These are phyloP conservation scores for Brienomyrus longianalis DNA, from an alignment of 2,113 vertebrate species.

Conservation along the genomic window DNA sequence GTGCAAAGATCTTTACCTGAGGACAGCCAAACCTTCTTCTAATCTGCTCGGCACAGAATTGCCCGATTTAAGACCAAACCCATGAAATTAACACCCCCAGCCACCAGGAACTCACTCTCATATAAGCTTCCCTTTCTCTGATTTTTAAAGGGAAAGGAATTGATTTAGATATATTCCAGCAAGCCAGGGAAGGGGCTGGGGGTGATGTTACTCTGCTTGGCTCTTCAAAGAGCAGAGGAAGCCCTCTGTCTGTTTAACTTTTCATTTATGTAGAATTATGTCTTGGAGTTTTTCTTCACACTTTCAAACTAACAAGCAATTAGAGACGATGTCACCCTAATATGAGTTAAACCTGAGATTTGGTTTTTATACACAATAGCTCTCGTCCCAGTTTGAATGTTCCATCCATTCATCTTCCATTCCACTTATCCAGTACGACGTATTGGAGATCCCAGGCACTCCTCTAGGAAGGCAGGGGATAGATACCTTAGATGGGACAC, in stretches of 20 bases:
- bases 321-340: background rate
- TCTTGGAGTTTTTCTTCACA: background rate
- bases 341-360: background rate
- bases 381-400: background rate
- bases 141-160: slow-evolving; percentile 2
- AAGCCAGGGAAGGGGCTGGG: background rate
- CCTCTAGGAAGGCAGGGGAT: background rate
- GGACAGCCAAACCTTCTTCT: slow-evolving; percentile 60
- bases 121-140: slow-evolving; percentile 33
- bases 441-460: background rate
- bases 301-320: background rate
- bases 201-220: background rate
- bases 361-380: background rate
- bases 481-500: background rate
- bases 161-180: background rate
- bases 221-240: slow-evolving; percentile 1
- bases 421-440: background rate
- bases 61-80: slow-evolving; percentile 68
- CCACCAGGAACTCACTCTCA: slow-evolving; percentile 56
- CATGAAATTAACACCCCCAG: slow-evolving; percentile 73
- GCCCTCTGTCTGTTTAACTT: background rate
- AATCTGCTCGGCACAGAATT: slow-evolving; percentile 62
- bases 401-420: background rate
- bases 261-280: background rate
- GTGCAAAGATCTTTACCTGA: slow-evolving; percentile 53